Conservation (phyloP, 2,797 vertebrate species). For the Mus minutoides region DNA sequence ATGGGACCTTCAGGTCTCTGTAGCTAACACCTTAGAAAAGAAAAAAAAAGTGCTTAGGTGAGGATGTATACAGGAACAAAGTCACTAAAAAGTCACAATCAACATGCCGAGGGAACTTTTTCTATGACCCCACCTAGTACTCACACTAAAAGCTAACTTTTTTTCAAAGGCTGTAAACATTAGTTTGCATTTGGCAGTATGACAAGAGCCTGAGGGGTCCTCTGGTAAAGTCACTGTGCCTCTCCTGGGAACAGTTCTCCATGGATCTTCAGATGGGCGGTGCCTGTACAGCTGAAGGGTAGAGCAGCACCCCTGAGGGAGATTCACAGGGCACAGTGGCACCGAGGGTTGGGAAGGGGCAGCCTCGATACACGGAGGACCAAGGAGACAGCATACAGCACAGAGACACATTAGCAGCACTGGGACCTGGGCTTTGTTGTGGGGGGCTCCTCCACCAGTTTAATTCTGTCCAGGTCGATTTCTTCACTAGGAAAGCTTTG, state of each 20-base stretch:
- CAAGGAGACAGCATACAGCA: neutral
- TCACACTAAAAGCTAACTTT: neutral
- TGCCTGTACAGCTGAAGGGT: conserved; percentile 26
- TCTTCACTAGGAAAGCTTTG: conserved; percentile 94
- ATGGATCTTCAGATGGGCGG: conserved; percentile 5
- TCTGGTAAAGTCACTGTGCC: neutral
- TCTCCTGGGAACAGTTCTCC: conserved; percentile 10
- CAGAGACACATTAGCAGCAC: conserved; percentile 91
- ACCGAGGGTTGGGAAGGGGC: neutral
- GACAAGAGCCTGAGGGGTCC: neutral
- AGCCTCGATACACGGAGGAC: conserved; percentile 54
- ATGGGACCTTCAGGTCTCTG: neutral
- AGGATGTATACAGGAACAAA: neutral
- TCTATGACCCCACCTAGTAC: neutral
- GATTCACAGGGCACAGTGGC: conserved; percentile 71
- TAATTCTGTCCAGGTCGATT: conserved; percentile 92
- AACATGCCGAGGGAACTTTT: neutral
- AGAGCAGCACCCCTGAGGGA: conserved; percentile 64
- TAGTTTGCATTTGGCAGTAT: conserved; percentile 65
- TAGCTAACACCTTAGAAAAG: neutral
- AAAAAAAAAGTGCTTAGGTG: neutral
- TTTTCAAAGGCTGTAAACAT: conserved; percentile 79
- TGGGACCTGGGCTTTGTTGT: conserved; percentile 94
- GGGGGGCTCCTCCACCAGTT: conserved; percentile 91
- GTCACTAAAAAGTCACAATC: neutral